These are phyloP conservation scores for Ptychobarbus kaznakovi DNA, from an alignment of 2,797 vertebrate genomes.

Conservation along the genomic window DNA sequence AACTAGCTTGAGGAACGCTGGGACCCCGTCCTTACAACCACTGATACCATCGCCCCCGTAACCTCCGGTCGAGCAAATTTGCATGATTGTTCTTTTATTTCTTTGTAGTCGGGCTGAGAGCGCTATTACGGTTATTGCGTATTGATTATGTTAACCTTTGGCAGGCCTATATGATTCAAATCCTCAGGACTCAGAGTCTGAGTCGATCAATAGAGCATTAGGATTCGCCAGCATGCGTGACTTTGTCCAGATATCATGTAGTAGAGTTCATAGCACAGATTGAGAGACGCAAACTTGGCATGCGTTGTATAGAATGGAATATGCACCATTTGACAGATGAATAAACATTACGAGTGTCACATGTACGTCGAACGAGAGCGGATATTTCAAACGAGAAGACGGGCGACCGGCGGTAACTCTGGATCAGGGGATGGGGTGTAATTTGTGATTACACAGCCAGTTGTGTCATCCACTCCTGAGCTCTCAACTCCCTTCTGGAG, in stretches of 20 bases:
- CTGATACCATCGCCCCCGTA: conserved; percentile 25
- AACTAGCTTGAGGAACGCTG: conserved; percentile 1
- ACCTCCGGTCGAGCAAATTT: conserved; percentile 32
- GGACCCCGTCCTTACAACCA: conserved; percentile 30
- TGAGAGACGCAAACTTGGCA: conserved; percentile 40
- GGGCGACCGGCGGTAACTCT: background rate
- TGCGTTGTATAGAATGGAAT: background rate
- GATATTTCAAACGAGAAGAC: background rate
- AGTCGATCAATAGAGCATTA: conserved; percentile 61
- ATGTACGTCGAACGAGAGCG: background rate
- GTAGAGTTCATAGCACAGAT: conserved; percentile 41
- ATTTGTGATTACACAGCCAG: conserved; percentile 56
- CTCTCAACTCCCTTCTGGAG: conserved; percentile 52
- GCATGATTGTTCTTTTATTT: conserved; percentile 56
- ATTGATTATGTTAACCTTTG: conserved; percentile 62
- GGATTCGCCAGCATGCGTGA: conserved; percentile 49
- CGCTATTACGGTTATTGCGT: conserved; percentile 59
- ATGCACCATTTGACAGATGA: conserved; percentile 16
- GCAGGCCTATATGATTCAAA: conserved; percentile 51
- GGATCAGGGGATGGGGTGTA: conserved; percentile 5
- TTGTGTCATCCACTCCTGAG: conserved; percentile 52
- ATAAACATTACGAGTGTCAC: background rate
- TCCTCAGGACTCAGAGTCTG: conserved; percentile 23
- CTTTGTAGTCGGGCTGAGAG: conserved; percentile 36
- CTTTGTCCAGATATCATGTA: conserved; percentile 40